phyloP scores from a whole-genome alignment of 2,888 invertebrate genomes.

The Dascillus cervinus region DNA sequence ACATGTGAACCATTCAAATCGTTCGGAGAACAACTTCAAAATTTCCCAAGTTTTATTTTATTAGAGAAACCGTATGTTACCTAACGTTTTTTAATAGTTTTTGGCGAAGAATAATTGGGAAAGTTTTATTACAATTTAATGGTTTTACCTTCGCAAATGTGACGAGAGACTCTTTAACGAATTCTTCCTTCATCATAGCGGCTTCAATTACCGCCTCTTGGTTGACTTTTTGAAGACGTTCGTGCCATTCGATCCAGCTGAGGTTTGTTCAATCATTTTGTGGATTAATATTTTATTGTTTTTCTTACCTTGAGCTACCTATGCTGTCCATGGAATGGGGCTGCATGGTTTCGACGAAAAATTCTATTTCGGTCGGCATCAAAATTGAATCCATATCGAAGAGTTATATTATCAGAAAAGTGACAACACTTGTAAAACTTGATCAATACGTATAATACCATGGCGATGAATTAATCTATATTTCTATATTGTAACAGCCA shows the following conservation, averaged over 20 bases:
- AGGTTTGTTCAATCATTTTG: constrained; percentile 6
- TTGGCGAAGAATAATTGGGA: no score
- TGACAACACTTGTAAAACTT: no score
- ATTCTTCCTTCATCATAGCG: constrained; percentile 68
- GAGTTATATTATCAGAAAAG: no score
- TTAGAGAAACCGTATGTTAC: no score
- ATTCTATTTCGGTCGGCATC: constrained; percentile 65
- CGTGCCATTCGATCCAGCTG: constrained; percentile 78
- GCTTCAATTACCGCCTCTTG: constrained; percentile 85
- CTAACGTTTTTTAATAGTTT: no score
- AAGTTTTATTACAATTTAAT: no score
- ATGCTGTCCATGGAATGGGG: constrained; percentile 58
- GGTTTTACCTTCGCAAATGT: constrained; percentile 60
- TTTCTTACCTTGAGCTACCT: constrained; percentile 51
- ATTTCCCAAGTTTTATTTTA: no score
- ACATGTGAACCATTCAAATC: no score
- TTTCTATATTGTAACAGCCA: no score
- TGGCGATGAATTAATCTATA: no score
- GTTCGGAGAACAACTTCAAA: no score
- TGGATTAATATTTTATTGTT: constrained; percentile 1
- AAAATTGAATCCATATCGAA: constrained; percentile 46
- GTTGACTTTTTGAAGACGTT: constrained; percentile 74
- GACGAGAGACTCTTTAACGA: constrained; percentile 75
- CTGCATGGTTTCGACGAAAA: constrained; percentile 64
- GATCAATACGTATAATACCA: no score